Percentiles rank a stretch among this genome's conserved stretches.
These are phyloP conservation scores for Syndactyla subalaris DNA, from an alignment of 2,797 vertebrate genomes.

Conservation along the genomic window DNA sequence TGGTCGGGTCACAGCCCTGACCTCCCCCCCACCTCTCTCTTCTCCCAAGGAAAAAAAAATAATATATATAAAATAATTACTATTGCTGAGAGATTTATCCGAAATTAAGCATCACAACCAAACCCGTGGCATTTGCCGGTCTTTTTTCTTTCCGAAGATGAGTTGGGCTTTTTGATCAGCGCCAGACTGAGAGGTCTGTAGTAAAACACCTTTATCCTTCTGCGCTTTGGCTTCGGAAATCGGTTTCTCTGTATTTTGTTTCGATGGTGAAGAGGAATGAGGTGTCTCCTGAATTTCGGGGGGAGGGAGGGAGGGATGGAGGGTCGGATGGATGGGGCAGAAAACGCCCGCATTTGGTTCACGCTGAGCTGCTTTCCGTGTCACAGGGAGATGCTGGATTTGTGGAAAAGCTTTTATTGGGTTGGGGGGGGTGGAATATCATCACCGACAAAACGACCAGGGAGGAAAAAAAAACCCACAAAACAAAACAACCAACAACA, in stretches of 20 bases:
- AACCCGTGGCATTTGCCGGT: neutral
- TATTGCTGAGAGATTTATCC: neutral
- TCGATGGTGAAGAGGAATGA: neutral
- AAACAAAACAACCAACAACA: neutral
- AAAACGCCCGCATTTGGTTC: neutral
- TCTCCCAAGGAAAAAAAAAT: neutral
- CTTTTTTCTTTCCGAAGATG: conserved; percentile 32
- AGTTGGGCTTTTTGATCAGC: conserved; percentile 30
- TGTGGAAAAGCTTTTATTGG: neutral
- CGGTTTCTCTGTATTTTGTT: conserved; percentile 52
- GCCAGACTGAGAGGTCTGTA: conserved; percentile 62
- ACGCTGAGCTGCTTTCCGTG: conserved; percentile 45
- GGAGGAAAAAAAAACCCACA: neutral
- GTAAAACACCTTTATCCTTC: conserved; percentile 47
- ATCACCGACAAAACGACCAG: neutral
- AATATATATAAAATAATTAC: neutral
- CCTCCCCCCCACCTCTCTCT: neutral
- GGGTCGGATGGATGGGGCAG: neutral
- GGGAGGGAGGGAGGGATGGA: neutral
- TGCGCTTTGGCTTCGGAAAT: conserved; percentile 58
- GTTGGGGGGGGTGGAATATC: neutral
- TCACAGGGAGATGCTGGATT: conserved; percentile 3
- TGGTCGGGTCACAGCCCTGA: neutral
- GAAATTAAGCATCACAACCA: conserved; percentile 13
- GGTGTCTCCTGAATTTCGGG: neutral